phyloP scores from a whole-genome alignment of 2,888 invertebrate species.

The Acrobasis repandana region DNA sequence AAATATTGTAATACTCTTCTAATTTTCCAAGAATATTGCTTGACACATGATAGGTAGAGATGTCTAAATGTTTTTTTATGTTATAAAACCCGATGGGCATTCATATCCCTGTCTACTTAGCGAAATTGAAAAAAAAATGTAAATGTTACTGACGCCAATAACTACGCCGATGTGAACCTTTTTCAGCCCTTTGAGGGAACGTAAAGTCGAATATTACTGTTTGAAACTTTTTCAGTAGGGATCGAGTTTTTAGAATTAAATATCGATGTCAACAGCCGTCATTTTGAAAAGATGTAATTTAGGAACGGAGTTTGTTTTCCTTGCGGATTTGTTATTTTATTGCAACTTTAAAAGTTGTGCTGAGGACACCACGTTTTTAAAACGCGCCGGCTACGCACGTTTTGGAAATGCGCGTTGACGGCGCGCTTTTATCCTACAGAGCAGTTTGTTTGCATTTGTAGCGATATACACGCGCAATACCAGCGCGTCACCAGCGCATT shows the following conservation, averaged over 20 bases:
- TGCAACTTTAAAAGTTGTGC: background rate
- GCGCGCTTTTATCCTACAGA: no score
- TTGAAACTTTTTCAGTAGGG: background rate
- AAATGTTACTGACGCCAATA: slow-evolving; percentile 11
- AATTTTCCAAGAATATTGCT: background rate
- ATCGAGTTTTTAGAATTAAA: background rate
- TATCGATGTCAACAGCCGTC: background rate
- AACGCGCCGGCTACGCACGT: no score
- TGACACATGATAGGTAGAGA: background rate
- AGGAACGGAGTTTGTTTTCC: background rate
- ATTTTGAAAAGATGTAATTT: no score
- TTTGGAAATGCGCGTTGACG: no score
- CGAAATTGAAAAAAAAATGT: slow-evolving; percentile 10
- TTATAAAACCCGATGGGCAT: background rate
- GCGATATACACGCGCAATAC: no score
- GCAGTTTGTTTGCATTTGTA: no score
- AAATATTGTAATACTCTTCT: no score
- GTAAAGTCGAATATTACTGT: slow-evolving; percentile 12
- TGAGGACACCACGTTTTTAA: no score
- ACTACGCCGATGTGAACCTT: slow-evolving; percentile 9
- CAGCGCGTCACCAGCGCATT: no score
- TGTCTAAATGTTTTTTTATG: background rate
- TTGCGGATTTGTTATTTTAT: background rate
- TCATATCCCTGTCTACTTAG: background rate
- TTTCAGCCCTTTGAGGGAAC: slow-evolving; percentile 8